Evolutionary conservation across 2,113 vertebrate species (phyloP), one percentile per base, ranked within the genome.

Genomic region (Spheniscus mendiculus): DNA sequence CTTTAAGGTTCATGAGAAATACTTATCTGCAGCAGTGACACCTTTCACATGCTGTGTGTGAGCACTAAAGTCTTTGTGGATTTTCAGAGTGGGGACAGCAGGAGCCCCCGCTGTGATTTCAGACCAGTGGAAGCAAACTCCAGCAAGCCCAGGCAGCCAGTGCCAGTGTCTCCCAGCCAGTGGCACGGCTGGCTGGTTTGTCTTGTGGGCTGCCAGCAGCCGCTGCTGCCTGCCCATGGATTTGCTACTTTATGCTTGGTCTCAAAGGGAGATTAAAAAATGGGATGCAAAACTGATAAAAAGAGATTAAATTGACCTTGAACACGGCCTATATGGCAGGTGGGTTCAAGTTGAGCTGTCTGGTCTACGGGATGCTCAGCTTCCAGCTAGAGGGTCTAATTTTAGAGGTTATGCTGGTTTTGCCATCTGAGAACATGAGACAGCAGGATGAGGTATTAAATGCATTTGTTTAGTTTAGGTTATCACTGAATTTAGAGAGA

Each of bases 311-410:
- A 19, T 5, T 18, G 45, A 21, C 47, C 52, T 47, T 47, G 53
- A 30, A 7, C 26, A 3, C 0, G 2, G 22, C 1, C 1, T 38
- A 44, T 23, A 10, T 42, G 9, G 7, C 52, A 0, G 4, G 4
- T 6, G 42, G 11, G 20, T 27, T 26, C 45, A 13, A 7, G 53
- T 21, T 27, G 13, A 34, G 19, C 36, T 18, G 29, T 42, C n/a
- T 22, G 6, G 3, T 11, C 78, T 40, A 1, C 0, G 3, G 44
- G 52, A 27, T 30, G 40, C 83, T 71, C 73, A 59, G 30, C 53
- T 72, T 13, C 69, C 65, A 26, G 7, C 11, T 27, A 15, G 38
- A 40, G 44, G 58, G 6, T 10, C 53, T 23, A 20, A 19, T 65
- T 82, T 70, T 30, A 0, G 6, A 53, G n/a, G 9, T 69, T 40